These are phyloP conservation scores for Tetramorium alpestre DNA, from an alignment of 1,140 invertebrate species.

Conservation along the genomic window DNA sequence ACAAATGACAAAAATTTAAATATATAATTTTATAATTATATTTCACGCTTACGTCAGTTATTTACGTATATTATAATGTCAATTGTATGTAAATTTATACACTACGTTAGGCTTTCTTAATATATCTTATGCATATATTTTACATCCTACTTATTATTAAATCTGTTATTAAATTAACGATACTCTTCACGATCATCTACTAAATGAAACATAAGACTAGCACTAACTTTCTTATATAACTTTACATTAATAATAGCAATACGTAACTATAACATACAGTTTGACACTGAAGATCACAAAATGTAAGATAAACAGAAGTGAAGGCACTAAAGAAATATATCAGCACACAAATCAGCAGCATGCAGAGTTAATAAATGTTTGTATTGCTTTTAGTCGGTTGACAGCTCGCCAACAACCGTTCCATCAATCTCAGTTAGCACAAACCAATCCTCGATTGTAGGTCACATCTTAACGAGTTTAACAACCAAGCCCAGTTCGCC, in stretches of 20 bases:
- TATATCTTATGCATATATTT: neutral
- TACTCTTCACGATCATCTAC: neutral
- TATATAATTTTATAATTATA: neutral
- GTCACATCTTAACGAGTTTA: slow-evolving; percentile 50
- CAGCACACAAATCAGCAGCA: neutral
- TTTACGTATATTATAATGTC: neutral
- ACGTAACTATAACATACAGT: neutral
- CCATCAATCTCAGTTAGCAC: slow-evolving; percentile 44
- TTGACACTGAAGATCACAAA: neutral
- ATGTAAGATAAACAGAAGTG: neutral
- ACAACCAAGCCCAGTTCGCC: slow-evolving; percentile 56
- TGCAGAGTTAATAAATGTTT: slow-evolving; percentile 53
- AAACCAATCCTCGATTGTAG: slow-evolving; percentile 66
- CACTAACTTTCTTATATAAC: neutral
- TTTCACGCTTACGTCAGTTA: neutral
- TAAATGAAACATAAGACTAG: neutral
- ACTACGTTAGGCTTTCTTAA: neutral
- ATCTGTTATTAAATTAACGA: neutral
- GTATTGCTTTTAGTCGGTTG: slow-evolving; percentile 72
- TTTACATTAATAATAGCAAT: neutral
- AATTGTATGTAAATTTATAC: neutral
- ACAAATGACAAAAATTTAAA: neutral
- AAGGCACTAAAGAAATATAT: neutral
- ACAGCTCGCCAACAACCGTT: slow-evolving; percentile 44
- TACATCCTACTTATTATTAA: neutral